phyloP scores from a whole-genome alignment of 2,888 invertebrate genomes.

The Chymomyza fuscimana region DNA sequence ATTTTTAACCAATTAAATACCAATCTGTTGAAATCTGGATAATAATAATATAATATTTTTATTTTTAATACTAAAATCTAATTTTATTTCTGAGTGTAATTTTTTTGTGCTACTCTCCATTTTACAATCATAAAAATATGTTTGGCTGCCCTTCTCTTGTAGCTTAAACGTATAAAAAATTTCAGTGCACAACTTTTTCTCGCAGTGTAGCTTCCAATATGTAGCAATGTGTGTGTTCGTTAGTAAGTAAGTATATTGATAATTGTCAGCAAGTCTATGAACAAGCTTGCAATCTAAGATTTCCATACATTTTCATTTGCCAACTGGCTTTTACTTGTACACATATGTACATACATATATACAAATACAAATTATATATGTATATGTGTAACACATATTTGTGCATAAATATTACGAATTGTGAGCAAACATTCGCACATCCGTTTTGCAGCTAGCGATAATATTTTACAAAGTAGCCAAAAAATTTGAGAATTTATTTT shows the following conservation, averaged over 20 bases:
- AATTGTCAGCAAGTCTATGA: constrained; percentile 66
- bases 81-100: too few relatives aligned
- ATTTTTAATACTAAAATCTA: too few relatives aligned
- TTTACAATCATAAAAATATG: too few relatives aligned
- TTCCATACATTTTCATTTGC: constrained; percentile 3
- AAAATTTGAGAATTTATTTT: neutral
- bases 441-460: neutral
- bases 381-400: neutral
- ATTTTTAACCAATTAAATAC: too few relatives aligned
- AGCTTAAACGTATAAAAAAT: too few relatives aligned
- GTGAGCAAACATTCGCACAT: constrained; percentile 4
- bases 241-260: constrained; percentile 40
- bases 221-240: neutral
- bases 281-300: constrained; percentile 42
- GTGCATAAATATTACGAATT: constrained; percentile 4
- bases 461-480: constrained; percentile 2
- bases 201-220: neutral
- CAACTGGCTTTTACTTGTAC: neutral
- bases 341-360: neutral
- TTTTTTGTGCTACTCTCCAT: too few relatives aligned
- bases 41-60: too few relatives aligned
- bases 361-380: neutral
- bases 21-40: too few relatives aligned
- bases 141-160: too few relatives aligned
- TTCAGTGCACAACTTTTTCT: too few relatives aligned